phyloP scores from a whole-genome alignment of 2,888 invertebrate genomes.

The Buathra laborator region DNA sequence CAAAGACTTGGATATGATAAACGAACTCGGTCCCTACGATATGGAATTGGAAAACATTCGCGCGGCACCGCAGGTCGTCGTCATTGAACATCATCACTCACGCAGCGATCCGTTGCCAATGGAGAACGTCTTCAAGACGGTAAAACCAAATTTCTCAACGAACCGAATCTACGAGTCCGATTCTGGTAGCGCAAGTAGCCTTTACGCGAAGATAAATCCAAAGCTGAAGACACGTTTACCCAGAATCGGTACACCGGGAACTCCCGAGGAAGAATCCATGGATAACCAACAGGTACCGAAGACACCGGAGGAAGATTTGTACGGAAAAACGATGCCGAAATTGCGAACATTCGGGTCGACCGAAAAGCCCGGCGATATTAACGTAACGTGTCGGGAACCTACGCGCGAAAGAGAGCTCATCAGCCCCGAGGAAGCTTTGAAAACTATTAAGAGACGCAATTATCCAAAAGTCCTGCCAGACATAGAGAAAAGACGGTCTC shows the following conservation, averaged over 20 bases:
- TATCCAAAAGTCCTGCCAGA: conserved; percentile 95
- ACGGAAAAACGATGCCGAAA: conserved; percentile 76
- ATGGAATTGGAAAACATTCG: conserved; percentile 69
- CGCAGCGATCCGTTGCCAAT: conserved; percentile 83
- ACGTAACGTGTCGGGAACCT: conserved; percentile 90
- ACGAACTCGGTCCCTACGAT: conserved; percentile 69
- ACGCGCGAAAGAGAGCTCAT: conserved; percentile 83
- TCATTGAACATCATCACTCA: conserved; percentile 84
- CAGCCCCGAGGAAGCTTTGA: conserved; percentile 90
- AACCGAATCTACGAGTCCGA: conserved; percentile 81
- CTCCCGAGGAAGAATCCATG: conserved; percentile 51
- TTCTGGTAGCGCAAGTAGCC: conserved; percentile 82
- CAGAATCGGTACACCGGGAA: conserved; percentile 62
- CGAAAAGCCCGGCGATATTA: conserved; percentile 86
- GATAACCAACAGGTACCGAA: conserved; percentile 59
- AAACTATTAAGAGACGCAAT: conserved; percentile 91
- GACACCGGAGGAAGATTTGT: conserved; percentile 75
- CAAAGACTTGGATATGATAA: conserved; percentile 83
- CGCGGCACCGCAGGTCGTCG: conserved; percentile 79
- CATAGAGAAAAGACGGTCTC: conserved; percentile 85
- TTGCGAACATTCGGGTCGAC: conserved; percentile 79
- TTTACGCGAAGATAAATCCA: conserved; percentile 83
- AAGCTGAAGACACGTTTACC: conserved; percentile 80
- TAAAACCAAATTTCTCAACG: conserved; percentile 81
- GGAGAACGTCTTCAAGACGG: conserved; percentile 81